A percentile compares a stretch with the other conserved stretches of the same genome.
phyloP scores from a whole-genome alignment of 2,797 vertebrate species.

The Catharus ustulatus region DNA sequence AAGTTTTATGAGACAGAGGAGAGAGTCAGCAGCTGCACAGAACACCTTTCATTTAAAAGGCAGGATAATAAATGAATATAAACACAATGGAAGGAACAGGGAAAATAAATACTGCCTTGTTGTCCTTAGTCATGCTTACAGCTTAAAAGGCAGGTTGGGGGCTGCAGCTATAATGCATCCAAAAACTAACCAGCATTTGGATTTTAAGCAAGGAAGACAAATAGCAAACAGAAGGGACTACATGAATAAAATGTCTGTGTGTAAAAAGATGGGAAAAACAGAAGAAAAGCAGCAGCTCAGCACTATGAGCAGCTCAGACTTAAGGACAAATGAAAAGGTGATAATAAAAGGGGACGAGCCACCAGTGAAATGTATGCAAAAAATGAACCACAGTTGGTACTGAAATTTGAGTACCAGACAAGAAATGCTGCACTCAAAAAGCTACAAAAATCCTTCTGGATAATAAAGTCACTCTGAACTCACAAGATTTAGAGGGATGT shows the following conservation, averaged over 20 bases:
- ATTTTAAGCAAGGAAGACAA: conserved; percentile 10
- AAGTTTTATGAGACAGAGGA: conserved; percentile 60
- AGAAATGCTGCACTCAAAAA: neutral
- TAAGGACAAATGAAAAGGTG: neutral
- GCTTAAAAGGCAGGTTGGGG: neutral
- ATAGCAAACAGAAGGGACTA: neutral
- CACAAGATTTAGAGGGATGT: accelerated
- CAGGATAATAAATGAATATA: conserved; percentile 48
- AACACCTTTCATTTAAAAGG: conserved; percentile 47
- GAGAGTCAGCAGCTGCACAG: conserved; percentile 23
- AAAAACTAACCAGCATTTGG: neutral
- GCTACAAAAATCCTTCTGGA: neutral
- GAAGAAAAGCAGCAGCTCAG: neutral
- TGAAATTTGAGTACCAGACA: neutral
- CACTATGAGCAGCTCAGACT: neutral
- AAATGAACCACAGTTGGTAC: neutral
- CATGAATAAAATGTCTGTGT: neutral
- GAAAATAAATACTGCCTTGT: conserved; percentile 35
- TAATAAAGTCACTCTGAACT: neutral
- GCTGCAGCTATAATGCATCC: neutral
- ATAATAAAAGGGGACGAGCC: neutral
- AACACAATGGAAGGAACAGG: neutral
- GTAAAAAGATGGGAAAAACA: neutral
- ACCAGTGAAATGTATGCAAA: neutral
- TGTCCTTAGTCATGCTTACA: conserved; percentile 8